These are phyloP conservation scores for Thalassarche chlororhynchos DNA, from an alignment of 2,113 vertebrate genomes.

Conservation along the genomic window DNA sequence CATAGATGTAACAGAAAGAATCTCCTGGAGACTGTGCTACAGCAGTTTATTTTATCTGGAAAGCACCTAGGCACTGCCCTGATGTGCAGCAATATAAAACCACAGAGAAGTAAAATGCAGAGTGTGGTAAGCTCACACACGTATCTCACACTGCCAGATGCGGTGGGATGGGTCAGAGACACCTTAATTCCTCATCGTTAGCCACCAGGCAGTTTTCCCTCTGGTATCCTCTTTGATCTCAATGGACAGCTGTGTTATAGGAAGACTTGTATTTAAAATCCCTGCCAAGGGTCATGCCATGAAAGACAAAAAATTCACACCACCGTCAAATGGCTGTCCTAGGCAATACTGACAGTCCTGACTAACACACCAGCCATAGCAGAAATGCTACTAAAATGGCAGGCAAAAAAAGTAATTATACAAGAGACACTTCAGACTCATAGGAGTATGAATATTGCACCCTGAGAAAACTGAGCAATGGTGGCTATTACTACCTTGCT, in stretches of 20 bases:
- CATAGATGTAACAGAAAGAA: neutral
- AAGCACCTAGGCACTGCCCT: neutral
- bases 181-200: neutral
- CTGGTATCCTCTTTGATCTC: neutral
- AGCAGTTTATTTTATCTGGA: neutral
- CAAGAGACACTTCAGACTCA: neutral
- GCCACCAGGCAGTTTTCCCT: neutral
- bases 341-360: neutral
- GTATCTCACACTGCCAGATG: neutral
- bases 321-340: neutral
- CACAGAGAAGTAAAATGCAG: neutral
- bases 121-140: neutral
- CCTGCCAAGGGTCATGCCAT: neutral
- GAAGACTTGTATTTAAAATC: neutral
- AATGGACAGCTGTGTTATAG: accelerated
- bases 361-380: neutral
- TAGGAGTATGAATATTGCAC: neutral
- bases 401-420: neutral
- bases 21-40: neutral
- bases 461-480: neutral
- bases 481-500: neutral
- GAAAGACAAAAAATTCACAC: neutral
- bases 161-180: neutral
- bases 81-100: neutral
- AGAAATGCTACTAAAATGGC: neutral